A percentile compares a stretch with the other conserved stretches of the same genome.
Evolutionary conservation across 2,888 invertebrate genomes (phyloP).

Genomic region (Lithophane semibrunnea): DNA sequence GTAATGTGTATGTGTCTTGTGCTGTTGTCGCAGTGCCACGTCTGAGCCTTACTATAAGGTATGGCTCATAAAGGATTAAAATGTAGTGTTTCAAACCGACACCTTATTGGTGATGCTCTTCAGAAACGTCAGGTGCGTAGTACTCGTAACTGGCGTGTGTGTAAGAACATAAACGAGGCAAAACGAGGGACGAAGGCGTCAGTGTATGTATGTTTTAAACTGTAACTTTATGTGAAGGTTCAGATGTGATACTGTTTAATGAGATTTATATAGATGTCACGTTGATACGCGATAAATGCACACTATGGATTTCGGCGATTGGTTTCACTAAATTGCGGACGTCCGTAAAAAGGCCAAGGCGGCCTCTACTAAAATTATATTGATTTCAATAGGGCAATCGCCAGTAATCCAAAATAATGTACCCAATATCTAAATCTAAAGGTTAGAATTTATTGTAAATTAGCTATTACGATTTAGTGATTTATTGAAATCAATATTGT

Average conservation of each 20-base stretch:
- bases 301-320: slow-evolving; percentile 21
- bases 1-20: slow-evolving; percentile 6
- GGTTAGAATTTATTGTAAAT: slow-evolving; percentile 34
- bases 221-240: background rate
- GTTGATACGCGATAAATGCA: background rate
- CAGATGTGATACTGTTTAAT: slow-evolving; percentile 4
- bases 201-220: slow-evolving; percentile 39
- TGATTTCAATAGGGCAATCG: slow-evolving; percentile 28
- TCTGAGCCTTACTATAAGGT: background rate
- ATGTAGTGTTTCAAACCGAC: slow-evolving; percentile 47
- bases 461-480: slow-evolving; percentile 49
- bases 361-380: slow-evolving; percentile 20
- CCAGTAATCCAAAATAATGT: slow-evolving; percentile 20
- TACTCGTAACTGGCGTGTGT: too few species aligned
- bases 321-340: slow-evolving; percentile 14
- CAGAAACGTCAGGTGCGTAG: too few species aligned
- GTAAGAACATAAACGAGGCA: too few species aligned
- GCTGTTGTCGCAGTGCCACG: background rate
- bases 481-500: slow-evolving; percentile 39
- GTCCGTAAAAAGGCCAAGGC: slow-evolving; percentile 13
- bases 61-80: slow-evolving; percentile 36
- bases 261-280: background rate
- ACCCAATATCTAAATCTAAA: slow-evolving; percentile 25
- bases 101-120: too few species aligned
- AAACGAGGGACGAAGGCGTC: too few species aligned